Conservation (phyloP, 2,113 vertebrate species). For the Capra hircus region DNA sequence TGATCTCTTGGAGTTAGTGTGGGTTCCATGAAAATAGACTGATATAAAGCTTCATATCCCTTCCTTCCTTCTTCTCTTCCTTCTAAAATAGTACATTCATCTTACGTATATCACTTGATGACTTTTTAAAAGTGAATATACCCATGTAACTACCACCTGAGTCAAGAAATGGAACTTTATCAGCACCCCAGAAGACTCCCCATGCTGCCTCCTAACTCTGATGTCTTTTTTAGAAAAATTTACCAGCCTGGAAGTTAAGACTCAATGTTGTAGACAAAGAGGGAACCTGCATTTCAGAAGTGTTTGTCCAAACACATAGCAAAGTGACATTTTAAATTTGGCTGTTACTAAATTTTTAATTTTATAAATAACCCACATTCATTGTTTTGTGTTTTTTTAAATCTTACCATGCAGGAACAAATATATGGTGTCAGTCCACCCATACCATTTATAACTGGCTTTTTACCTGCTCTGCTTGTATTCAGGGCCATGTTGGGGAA, state of each 20-base stretch:
- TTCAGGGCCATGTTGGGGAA: not conserved
- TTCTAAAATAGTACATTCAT: not conserved
- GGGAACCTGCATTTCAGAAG: not conserved
- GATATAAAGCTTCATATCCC: not conserved
- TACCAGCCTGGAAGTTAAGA: not conserved
- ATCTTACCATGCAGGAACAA: not conserved
- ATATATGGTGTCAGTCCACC: not conserved
- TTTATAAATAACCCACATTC: not conserved
- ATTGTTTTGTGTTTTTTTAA: not conserved
- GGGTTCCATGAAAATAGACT: not conserved
- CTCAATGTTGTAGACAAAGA: not conserved
- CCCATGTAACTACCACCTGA: not conserved
- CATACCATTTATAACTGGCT: not conserved
- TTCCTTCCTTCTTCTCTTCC: not conserved
- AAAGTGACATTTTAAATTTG: not conserved
- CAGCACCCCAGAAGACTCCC: not conserved
- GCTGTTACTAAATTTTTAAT: not conserved
- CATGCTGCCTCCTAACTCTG: not conserved
- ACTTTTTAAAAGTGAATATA: not conserved
- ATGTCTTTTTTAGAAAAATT: constrained; percentile 26
- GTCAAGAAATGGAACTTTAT: not conserved
- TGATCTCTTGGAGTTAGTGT: not conserved
- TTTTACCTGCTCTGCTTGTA: not conserved
- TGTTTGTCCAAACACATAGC: not conserved
- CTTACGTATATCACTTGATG: not conserved